Evolutionary conservation across 1,140 invertebrate species (phyloP).

Genomic region (Drosophila aff.): DNA sequence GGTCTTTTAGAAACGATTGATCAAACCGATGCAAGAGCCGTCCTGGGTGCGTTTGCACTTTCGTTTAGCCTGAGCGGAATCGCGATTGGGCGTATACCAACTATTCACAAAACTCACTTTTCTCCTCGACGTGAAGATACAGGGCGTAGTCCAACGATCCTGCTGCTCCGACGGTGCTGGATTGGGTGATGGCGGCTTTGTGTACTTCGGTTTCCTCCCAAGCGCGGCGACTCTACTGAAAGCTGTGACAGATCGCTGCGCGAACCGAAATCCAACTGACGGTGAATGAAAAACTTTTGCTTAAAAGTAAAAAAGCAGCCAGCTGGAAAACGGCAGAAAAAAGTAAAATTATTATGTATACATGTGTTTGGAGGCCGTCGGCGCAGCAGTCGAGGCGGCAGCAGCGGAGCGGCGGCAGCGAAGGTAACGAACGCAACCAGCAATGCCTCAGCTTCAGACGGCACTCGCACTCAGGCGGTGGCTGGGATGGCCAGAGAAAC

Average conservation of each 20-base stretch:
- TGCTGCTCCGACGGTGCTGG: constrained; percentile 4
- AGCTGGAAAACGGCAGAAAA: constrained; percentile 78
- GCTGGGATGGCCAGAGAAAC: background rate
- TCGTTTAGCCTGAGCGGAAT: background rate
- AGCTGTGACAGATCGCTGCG: constrained; percentile 80
- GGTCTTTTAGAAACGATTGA: no score
- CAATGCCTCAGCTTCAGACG: constrained; percentile 36
- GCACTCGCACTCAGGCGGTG: constrained; percentile 40
- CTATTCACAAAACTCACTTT: constrained; percentile 53
- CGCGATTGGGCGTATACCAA: background rate
- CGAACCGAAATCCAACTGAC: constrained; percentile 85
- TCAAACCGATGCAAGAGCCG: background rate
- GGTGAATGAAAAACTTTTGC: constrained; percentile 83
- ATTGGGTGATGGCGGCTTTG: constrained; percentile 16
- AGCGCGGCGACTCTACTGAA: constrained; percentile 35
- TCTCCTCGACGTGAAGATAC: constrained; percentile 6
- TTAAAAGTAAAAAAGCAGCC: constrained; percentile 82
- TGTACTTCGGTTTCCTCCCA: constrained; percentile 6
- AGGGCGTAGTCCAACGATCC: constrained; percentile 6
- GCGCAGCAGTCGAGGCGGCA: constrained; percentile 28
- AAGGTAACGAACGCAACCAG: constrained; percentile 53
- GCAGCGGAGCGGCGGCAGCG: constrained; percentile 28
- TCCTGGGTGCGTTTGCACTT: background rate
- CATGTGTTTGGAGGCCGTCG: constrained; percentile 77
- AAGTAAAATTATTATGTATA: constrained; percentile 80